These are phyloP conservation scores for Brevipalpus yothersi DNA, from an alignment of 1,140 invertebrate species.

Conservation along the genomic window DNA sequence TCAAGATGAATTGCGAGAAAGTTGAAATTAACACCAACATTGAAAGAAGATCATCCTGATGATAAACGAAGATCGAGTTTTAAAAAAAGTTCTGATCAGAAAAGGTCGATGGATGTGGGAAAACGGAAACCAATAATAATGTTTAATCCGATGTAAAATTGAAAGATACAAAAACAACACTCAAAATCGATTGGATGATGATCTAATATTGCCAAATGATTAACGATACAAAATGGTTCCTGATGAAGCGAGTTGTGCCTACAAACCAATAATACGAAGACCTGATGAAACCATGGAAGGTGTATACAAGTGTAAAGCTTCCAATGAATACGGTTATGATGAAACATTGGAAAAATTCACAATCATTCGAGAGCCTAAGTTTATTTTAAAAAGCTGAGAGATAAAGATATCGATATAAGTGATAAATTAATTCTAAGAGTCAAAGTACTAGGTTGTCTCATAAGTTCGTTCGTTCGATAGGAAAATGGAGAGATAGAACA, in stretches of 20 bases:
- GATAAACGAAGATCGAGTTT: too few relatives aligned
- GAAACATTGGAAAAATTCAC: constrained; percentile 10
- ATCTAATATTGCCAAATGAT: constrained; percentile 8
- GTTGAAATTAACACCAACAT: too few relatives aligned
- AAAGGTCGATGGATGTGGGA: too few relatives aligned
- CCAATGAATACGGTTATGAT: constrained; percentile 10
- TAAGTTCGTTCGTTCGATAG: too few relatives aligned
- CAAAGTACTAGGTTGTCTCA: too few relatives aligned
- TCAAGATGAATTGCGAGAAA: too few relatives aligned
- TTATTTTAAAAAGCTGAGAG: constrained; percentile 30
- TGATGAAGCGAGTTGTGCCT: constrained; percentile 25
- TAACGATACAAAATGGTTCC: constrained; percentile 34
- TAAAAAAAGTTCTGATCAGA: too few relatives aligned
- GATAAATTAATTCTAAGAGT: constrained; percentile 51
- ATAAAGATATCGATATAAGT: constrained; percentile 42
- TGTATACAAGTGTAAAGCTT: constrained; percentile 9
- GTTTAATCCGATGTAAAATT: too few relatives aligned
- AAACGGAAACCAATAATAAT: too few relatives aligned
- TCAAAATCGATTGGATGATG: constrained; percentile 6
- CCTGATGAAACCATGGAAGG: constrained; percentile 10
- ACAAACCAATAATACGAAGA: constrained; percentile 10
- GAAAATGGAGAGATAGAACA: too few relatives aligned
- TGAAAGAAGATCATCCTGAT: too few relatives aligned
- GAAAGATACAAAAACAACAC: not conserved
- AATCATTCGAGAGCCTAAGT: constrained; percentile 10